phyloP scores from a whole-genome alignment of 2,888 invertebrate genomes.

The Apotomis betuletana region DNA sequence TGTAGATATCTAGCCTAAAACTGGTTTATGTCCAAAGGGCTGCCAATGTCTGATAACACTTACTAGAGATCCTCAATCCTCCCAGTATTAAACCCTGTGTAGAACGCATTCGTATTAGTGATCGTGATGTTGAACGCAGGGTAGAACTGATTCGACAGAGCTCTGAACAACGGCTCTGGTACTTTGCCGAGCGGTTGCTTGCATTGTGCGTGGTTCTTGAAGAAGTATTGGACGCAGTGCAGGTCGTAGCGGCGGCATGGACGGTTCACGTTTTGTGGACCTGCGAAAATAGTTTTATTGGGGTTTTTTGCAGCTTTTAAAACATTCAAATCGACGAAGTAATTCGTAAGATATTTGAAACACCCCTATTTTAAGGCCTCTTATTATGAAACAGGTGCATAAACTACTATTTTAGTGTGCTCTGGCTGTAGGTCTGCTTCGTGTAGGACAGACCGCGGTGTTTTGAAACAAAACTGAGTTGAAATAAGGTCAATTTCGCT shows the following conservation, averaged over 20 bases:
- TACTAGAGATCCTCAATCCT: slow-evolving; percentile 50
- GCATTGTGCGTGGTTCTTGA: slow-evolving; percentile 46
- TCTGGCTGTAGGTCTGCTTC: no score
- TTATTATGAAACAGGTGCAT: no score
- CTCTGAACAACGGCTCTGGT: slow-evolving; percentile 46
- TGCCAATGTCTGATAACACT: slow-evolving; percentile 24
- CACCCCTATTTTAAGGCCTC: no score
- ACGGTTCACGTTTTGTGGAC: slow-evolving; percentile 38
- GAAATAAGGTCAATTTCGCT: no score
- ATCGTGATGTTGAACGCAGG: slow-evolving; percentile 44
- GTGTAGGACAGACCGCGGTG: no score
- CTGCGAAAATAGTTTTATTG: slow-evolving; percentile 21
- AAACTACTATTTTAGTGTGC: no score
- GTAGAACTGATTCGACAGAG: slow-evolving; percentile 40
- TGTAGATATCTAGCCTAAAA: no score
- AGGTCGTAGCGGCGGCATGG: slow-evolving; percentile 47
- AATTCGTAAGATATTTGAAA: no score
- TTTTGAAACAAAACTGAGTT: no score
- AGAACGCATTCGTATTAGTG: slow-evolving; percentile 35
- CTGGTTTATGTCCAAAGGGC: no score
- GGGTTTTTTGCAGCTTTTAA: no score
- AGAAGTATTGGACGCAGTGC: slow-evolving; percentile 49
- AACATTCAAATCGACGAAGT: no score
- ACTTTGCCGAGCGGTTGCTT: slow-evolving; percentile 42
- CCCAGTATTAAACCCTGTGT: slow-evolving; percentile 45